Base-by-base conservation (phyloP, 2,888 invertebrate genomes). In the Lobophora halterata region DNA sequence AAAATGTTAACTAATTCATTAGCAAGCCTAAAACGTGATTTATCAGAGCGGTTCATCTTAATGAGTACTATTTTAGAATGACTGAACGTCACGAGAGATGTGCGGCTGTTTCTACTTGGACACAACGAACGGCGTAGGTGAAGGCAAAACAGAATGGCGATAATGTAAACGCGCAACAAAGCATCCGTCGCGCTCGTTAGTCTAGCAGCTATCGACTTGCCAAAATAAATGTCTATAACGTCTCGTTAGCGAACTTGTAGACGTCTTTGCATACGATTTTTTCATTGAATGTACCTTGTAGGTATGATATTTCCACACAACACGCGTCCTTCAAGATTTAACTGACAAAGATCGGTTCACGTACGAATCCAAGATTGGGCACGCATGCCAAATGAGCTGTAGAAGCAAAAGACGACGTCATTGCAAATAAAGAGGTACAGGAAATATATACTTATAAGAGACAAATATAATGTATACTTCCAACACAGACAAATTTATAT, bases 181-280 rank as follows among this genome's bases (percentile, higher is more conserved):
- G 58, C 64, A 62, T 61, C 68, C 52, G 62, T 52, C 61, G 59
- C 57, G 59, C 63, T 56, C 55, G 55, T 60, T 41, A 46, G 58
- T 40, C 35, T 17, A 51, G 42, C 49, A 31, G 48, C 49, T 52
- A 46, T 50, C 49, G 56, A 51, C 61, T 48, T 60, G 73, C 72
- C 73, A 75, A 74, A 72, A 74, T 67, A 61, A 66, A 72, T 68
- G 65, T 65, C 70, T 71, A 72, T 71, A 67, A 62, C 60, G 57
- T 62, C 57, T 67, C 58, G 53, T 65, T 61, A 63, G 57, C 56
- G 49, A 52, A 45, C 49, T 55, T 53, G 41, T 55, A 42, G 41
- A 56, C 46, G 45, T 61, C 53, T 55, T 49, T 53, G 36, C 31
- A 19, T 26, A 34, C n/a, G 20, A 5, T 47, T 44, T 40, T 28